Base-by-base conservation (phyloP, 1,140 invertebrate genomes). In the Bombus ignitus region DNA sequence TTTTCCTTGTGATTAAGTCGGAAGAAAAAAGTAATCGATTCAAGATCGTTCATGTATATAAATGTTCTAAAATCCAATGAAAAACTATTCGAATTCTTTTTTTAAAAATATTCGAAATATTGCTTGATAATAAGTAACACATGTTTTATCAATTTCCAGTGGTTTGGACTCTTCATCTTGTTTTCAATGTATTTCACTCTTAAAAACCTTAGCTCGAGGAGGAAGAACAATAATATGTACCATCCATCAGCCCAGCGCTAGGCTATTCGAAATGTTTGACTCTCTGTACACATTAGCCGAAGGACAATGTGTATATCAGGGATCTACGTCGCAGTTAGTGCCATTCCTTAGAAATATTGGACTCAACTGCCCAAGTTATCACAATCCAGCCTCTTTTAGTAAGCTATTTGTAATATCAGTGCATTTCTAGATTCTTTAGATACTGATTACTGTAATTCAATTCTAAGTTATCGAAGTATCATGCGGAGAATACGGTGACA, bases 251-350 rank as follows among this genome's bases (percentile, higher is more conserved):
- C 99, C 99, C 0, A 99, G 98, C 65, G 98, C 99, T 22, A 97
- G 98, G 90, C 95, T 99, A 44, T 99, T 99, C 92, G 98, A 99
- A 94, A 99, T 99, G 97, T 99, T 99, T 94, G 99, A 99, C 94
- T 97, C 99, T 95, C 95, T 99, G 65, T 99, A 99, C 93, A 98
- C 99, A 6, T 94, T 99, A 57, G 97, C 98, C 28, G 98, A 99
- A 90, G 99, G 99, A 1, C 97, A 98, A 92, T 99, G 98, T 93
- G 97, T 99, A 8, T 99, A 99, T 92, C 97, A 98, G 93, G 99
- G 99, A 62, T 97, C 97, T 79, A 98, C 97, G 0, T 96, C 96
- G 79, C 97, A 98, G 88, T 95, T 99, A 74, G 97, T 99, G 65
- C 98, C 98, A 62, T 99, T 99, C 95, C 96, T 99, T 32, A 96